Conservation (phyloP, 1,140 invertebrate species). For the Hycleus phaleratus region DNA sequence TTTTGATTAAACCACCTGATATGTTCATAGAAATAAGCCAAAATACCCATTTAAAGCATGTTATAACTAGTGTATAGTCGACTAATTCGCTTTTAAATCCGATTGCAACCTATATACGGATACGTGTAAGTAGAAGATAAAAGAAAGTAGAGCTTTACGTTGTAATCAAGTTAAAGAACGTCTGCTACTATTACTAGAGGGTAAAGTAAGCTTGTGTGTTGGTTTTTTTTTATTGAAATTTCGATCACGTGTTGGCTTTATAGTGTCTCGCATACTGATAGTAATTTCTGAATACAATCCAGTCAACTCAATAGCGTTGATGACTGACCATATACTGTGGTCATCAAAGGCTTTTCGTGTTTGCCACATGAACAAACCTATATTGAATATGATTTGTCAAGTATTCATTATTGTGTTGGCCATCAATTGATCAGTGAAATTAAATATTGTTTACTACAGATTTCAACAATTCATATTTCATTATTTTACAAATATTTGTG, state of each 20-base stretch:
- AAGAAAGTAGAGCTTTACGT: constrained; percentile 9
- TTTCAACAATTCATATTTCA: too few species aligned
- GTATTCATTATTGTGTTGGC: too few species aligned
- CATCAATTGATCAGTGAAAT: too few species aligned
- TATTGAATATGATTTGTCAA: too few species aligned
- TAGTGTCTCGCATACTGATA: constrained; percentile 11
- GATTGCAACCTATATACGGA: too few species aligned
- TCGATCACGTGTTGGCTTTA: constrained; percentile 9
- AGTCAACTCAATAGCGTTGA: constrained; percentile 8
- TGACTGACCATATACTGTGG: constrained; percentile 7
- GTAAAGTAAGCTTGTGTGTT: constrained; percentile 1
- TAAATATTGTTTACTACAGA: too few species aligned
- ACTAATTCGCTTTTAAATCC: too few species aligned
- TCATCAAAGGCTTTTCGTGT: constrained; percentile 7
- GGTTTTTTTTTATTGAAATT: constrained; percentile 1
- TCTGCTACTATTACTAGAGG: not conserved
- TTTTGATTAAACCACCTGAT: too few species aligned
- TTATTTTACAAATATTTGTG: too few species aligned
- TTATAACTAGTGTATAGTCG: too few species aligned
- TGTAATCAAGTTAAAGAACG: constrained; percentile 15
- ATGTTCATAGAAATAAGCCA: too few species aligned
- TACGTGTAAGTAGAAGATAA: constrained; percentile 4
- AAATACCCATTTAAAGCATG: too few species aligned
- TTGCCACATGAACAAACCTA: not conserved
- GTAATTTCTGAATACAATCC: constrained; percentile 6